Evolutionary conservation across 2,797 vertebrate genomes (phyloP).

Genomic region (Natrix natrix): DNA sequence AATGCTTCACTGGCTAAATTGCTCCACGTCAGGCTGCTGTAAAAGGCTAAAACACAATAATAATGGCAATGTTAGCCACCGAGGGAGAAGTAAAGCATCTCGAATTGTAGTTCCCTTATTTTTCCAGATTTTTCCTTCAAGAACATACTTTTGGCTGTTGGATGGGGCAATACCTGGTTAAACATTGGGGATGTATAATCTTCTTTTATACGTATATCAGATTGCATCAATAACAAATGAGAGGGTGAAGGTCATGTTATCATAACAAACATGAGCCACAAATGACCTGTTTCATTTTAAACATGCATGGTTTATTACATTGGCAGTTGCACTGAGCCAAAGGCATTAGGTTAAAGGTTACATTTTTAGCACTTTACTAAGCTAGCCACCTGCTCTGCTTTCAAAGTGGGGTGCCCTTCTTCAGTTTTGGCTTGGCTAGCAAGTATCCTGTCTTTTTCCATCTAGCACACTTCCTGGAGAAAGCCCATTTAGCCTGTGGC

Average conservation of each 20-base stretch:
- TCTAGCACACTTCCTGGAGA: neutral
- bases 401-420: neutral
- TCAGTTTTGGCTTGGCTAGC: neutral
- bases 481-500: neutral
- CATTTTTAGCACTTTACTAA: neutral
- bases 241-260: neutral
- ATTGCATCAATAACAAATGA: neutral
- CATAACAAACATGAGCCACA: neutral
- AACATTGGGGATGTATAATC: neutral
- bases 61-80: neutral
- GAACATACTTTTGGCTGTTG: neutral
- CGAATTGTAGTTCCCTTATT: neutral
- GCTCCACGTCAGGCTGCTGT: too few species aligned
- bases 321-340: neutral
- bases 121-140: neutral
- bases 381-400: neutral
- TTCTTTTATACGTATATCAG: neutral
- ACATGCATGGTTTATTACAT: neutral
- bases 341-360: constrained; percentile 11
- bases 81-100: neutral
- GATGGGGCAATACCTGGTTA: neutral
- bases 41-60: neutral
- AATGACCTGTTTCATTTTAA: neutral
- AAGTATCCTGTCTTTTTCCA: neutral
- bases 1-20: neutral